phyloP scores from a whole-genome alignment of 2,888 invertebrate species.

The Ochlodes sylvanus region DNA sequence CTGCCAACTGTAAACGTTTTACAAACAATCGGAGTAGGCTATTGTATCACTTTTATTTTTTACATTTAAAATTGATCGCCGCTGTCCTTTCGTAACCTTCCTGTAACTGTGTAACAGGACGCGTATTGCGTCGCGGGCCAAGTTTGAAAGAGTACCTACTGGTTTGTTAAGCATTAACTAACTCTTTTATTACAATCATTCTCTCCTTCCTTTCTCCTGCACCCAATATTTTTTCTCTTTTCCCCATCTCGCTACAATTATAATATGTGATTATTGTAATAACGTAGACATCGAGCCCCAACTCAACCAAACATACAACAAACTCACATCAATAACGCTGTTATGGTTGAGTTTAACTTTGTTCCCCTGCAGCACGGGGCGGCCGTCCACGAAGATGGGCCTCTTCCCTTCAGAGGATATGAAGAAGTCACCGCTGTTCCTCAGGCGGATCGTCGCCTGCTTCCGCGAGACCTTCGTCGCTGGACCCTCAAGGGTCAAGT shows the following conservation, averaged over 20 bases:
- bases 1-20: conserved; percentile 33
- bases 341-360: conserved; percentile 97
- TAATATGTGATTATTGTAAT: too few species aligned
- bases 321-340: conserved; percentile 94
- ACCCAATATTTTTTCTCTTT: too few species aligned
- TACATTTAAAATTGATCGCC: too few species aligned
- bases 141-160: too few species aligned
- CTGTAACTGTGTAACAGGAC: too few species aligned
- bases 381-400: conserved; percentile 97
- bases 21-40: not conserved
- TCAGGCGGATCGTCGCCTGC: conserved; percentile 95
- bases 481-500: conserved; percentile 96
- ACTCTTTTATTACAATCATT: too few species aligned
- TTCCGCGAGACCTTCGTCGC: conserved; percentile 96
- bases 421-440: conserved; percentile 97
- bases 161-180: too few species aligned
- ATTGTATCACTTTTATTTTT: not conserved
- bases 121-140: too few species aligned
- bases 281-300: too few species aligned
- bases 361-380: conserved; percentile 94
- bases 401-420: conserved; percentile 97
- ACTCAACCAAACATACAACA: not conserved
- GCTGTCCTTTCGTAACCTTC: too few species aligned
- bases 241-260: too few species aligned
- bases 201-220: too few species aligned